Conservation (phyloP, 1,140 invertebrate genomes). For the Drosophila quadrilineata region DNA sequence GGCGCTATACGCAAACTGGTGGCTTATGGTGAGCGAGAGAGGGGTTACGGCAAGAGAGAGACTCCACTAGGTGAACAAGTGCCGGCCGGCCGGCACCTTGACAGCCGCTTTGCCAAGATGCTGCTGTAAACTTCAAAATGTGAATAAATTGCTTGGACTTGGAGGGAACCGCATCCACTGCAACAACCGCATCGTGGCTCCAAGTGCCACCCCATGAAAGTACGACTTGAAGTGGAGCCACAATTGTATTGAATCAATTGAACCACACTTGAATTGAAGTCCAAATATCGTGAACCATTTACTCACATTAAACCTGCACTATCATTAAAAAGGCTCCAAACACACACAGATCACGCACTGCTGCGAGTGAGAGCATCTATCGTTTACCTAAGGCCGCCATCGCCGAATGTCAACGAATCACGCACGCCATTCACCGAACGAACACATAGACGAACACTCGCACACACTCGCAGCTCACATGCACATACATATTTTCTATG, state of each 20-base stretch:
- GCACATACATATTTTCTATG: conserved; percentile 31
- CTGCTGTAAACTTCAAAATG: conserved; percentile 8
- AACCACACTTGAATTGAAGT: conserved; percentile 38
- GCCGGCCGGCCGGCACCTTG: conserved; percentile 23
- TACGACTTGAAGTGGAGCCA: no score
- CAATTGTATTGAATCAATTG: conserved; percentile 33
- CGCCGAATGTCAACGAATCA: conserved; percentile 42
- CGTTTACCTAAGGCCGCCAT: conserved; percentile 47
- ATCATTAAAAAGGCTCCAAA: conserved; percentile 47
- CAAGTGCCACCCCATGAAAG: conserved; percentile 46
- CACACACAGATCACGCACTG: conserved; percentile 47
- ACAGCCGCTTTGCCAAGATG: background rate
- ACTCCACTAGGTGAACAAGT: conserved; percentile 41
- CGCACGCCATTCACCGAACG: conserved; percentile 42
- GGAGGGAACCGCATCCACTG: no score
- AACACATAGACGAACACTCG: conserved; percentile 2
- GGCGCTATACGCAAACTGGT: no score
- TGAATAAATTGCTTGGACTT: conserved; percentile 28
- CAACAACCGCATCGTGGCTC: background rate
- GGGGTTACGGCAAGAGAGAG: background rate
- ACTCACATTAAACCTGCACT: conserved; percentile 42
- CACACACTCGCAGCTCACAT: conserved; percentile 18
- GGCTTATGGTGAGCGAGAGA: background rate
- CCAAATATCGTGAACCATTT: conserved; percentile 47
- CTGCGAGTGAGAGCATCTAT: conserved; percentile 41